A percentile compares a stretch with the other conserved stretches of the same genome.
Conservation (phyloP, 2,797 vertebrate genomes). For the Anguilla pacifica region DNA sequence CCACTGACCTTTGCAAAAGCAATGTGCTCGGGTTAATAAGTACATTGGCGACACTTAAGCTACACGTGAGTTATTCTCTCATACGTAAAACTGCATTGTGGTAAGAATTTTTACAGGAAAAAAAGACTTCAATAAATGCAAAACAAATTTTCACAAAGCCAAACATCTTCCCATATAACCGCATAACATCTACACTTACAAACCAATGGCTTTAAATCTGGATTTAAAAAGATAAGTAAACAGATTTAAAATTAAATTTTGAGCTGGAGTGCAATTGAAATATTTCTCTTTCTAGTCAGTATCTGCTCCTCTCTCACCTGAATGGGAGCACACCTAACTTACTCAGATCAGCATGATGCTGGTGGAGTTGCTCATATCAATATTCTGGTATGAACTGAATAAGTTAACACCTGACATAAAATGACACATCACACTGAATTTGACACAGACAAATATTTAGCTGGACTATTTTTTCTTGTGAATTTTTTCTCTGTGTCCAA, state of each 20-base stretch:
- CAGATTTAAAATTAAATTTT: background rate
- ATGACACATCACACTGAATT: background rate
- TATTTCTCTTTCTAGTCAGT: background rate
- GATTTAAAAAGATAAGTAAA: background rate
- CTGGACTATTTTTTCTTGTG: background rate
- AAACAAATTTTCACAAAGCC: background rate
- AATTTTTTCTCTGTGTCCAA: background rate
- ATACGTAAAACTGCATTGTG: background rate
- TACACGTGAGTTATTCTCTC: background rate
- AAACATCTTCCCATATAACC: background rate
- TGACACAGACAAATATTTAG: background rate
- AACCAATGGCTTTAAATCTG: background rate
- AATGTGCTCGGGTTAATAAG: background rate
- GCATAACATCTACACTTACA: background rate
- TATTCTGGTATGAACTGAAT: background rate
- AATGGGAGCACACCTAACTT: background rate
- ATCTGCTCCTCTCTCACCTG: background rate
- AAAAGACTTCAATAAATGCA: background rate
- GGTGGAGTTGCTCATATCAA: background rate
- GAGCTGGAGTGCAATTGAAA: background rate
- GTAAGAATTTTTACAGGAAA: background rate
- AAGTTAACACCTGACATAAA: background rate
- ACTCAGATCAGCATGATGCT: background rate
- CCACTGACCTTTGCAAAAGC: background rate
- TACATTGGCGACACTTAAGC: background rate